Conservation (phyloP, 1,140 invertebrate species). For the Drosophila rhopaloa region DNA sequence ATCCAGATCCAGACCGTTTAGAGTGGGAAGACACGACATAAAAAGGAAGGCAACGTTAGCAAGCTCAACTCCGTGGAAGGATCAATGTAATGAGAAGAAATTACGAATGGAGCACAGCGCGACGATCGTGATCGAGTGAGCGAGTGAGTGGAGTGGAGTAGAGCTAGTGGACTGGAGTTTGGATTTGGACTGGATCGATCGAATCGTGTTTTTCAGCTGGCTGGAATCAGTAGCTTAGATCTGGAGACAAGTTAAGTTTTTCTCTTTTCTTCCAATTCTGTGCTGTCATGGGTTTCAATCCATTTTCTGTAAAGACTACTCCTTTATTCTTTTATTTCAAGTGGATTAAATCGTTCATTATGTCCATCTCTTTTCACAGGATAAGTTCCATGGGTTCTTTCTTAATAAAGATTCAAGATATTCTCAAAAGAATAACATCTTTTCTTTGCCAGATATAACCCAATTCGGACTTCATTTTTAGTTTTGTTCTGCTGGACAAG, state of each 20-base stretch:
- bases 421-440: background rate
- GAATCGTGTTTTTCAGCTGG: slow-evolving; percentile 22
- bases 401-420: background rate
- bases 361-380: background rate
- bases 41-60: slow-evolving; percentile 75
- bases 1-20: slow-evolving; percentile 24
- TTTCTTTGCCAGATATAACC: background rate
- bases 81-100: slow-evolving; percentile 77
- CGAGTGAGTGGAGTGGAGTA: slow-evolving; percentile 57
- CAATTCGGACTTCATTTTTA: background rate
- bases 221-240: slow-evolving; percentile 4
- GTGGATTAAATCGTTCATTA: background rate
- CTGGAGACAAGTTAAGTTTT: background rate
- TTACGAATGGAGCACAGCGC: slow-evolving; percentile 84
- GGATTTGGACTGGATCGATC: slow-evolving; percentile 50
- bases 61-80: slow-evolving; percentile 9
- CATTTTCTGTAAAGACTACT: background rate
- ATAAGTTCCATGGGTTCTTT: slow-evolving; percentile 3
- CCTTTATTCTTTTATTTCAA: no score
- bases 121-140: slow-evolving; percentile 74
- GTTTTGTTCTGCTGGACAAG: slow-evolving; percentile 2
- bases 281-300: background rate
- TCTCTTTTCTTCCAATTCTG: no score
- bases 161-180: slow-evolving; percentile 43
- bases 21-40: slow-evolving; percentile 73